phyloP scores from a whole-genome alignment of 2,113 vertebrate genomes.

The Cyprinodon brontotheroides region DNA sequence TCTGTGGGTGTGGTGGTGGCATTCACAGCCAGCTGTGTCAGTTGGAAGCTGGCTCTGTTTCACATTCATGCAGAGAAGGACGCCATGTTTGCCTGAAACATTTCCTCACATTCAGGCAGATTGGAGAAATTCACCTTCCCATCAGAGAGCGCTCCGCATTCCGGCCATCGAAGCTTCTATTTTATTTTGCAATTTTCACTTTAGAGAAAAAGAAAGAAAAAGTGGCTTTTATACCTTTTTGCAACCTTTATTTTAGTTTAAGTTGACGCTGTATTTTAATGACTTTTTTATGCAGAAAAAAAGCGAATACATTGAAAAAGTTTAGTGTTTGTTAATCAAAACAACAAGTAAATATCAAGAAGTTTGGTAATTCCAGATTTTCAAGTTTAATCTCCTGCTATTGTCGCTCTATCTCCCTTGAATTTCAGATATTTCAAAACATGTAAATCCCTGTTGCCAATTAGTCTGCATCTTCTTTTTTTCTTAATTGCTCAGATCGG shows the following conservation, averaged over 20 bases:
- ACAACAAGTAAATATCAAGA: neutral
- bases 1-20: slow-evolving; percentile 10
- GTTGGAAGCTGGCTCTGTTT: slow-evolving; percentile 7
- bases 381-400: neutral
- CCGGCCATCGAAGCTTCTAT: neutral
- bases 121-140: neutral
- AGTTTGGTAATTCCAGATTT: neutral
- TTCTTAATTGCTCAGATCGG: neutral
- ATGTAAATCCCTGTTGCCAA: neutral
- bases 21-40: slow-evolving; percentile 13
- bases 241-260: neutral
- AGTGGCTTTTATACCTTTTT: too few relatives aligned
- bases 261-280: neutral
- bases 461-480: neutral
- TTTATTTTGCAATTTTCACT: neutral
- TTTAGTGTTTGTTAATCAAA: too few relatives aligned
- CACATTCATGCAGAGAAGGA: neutral
- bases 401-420: neutral
- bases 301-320: neutral
- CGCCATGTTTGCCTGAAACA: neutral
- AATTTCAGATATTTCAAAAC: neutral
- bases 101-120: neutral
- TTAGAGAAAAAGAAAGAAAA: neutral
- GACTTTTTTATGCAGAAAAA: neutral
- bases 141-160: neutral